These are phyloP conservation scores for Magallana ariakensis DNA, from an alignment of 1,140 invertebrate genomes.

Conservation along the genomic window DNA sequence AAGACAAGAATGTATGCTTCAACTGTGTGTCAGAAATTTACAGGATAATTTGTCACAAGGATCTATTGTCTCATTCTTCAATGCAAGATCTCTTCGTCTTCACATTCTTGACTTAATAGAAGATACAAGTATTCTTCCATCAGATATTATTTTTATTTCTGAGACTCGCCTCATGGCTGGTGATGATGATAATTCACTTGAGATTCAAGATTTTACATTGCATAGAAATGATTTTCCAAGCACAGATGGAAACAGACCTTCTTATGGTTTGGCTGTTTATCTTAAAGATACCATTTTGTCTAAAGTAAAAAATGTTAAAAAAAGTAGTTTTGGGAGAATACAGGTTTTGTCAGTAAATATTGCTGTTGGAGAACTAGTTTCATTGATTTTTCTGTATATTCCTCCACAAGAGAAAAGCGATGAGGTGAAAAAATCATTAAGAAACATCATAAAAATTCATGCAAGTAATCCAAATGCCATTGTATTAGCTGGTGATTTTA, in stretches of 20 bases:
- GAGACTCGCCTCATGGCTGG: slow-evolving; percentile 5
- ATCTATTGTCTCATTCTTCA: not conserved
- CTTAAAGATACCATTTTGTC: not conserved
- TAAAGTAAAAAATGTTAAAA: not conserved
- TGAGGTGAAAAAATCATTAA: not conserved
- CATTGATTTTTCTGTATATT: slow-evolving; percentile 16
- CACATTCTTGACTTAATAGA: slow-evolving; percentile 11
- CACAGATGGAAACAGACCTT: not conserved
- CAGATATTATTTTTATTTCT: slow-evolving; percentile 27
- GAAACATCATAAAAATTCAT: no score
- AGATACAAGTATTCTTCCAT: not conserved
- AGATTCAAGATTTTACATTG: not conserved
- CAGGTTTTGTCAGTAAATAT: not conserved
- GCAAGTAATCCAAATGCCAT: not conserved
- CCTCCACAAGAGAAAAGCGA: not conserved
- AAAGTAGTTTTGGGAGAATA: no score
- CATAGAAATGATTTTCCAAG: slow-evolving; percentile 14
- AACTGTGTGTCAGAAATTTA: not conserved
- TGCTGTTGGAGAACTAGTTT: not conserved
- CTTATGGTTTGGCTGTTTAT: slow-evolving; percentile 22
- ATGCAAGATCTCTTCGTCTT: slow-evolving; percentile 34
- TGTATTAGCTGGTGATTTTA: slow-evolving; percentile 37
- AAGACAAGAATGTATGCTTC: slow-evolving; percentile 22
- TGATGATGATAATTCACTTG: slow-evolving; percentile 20
- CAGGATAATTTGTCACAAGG: not conserved